Conservation (phyloP, 2,113 vertebrate genomes). For the Bolborhynchus lineola region DNA sequence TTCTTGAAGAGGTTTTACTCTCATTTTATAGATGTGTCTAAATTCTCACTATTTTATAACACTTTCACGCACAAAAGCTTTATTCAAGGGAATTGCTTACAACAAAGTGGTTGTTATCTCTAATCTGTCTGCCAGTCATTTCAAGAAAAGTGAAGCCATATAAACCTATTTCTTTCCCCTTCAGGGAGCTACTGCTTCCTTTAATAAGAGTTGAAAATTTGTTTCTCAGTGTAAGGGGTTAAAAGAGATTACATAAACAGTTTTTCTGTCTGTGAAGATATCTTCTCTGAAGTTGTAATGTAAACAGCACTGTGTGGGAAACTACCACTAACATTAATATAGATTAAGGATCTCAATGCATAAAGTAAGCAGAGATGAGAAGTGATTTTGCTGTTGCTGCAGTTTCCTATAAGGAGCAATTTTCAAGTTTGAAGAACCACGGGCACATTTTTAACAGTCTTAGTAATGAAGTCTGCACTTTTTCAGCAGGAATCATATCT, state of each 20-base stretch:
- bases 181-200: background rate
- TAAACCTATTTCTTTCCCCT: background rate
- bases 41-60: conserved; percentile 8
- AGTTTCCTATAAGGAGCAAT: background rate
- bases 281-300: background rate
- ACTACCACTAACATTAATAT: background rate
- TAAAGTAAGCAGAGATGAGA: background rate
- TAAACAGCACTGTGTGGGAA: background rate
- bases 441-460: background rate
- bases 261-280: background rate
- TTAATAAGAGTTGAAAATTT: background rate
- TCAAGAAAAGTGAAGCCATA: background rate
- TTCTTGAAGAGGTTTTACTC: background rate
- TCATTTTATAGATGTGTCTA: background rate
- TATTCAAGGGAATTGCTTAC: conserved; percentile 33
- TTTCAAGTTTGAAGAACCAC: background rate
- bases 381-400: background rate
- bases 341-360: background rate
- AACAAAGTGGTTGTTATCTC: conserved; percentile 28
- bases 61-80: conserved; percentile 20
- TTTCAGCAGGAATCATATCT: background rate
- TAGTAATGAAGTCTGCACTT: background rate
- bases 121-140: conserved; percentile 32
- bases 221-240: background rate
- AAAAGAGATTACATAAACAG: background rate